These are phyloP conservation scores for Eupithecia insigniata DNA, from an alignment of 2,888 invertebrate species.

Conservation along the genomic window DNA sequence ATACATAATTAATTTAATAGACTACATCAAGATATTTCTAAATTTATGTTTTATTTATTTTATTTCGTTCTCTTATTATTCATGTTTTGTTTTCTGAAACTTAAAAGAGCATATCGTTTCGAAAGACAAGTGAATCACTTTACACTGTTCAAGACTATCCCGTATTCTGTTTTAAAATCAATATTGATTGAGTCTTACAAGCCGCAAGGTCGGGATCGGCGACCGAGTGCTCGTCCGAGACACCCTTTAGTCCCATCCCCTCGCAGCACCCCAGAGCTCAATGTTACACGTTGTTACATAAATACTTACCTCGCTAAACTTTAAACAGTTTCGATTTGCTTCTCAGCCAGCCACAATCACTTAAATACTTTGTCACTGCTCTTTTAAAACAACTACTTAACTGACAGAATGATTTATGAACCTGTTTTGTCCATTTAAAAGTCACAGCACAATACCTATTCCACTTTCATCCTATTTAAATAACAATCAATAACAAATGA, in stretches of 20 bases:
- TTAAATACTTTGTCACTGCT: conserved; percentile 16
- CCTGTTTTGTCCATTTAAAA: conserved; percentile 12
- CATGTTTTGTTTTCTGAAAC: neutral
- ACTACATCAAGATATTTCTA: neutral
- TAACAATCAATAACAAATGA: conserved; percentile 11
- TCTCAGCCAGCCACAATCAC: conserved; percentile 58
- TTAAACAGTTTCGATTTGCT: conserved; percentile 69
- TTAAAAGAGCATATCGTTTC: neutral
- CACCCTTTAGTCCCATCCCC: conserved; percentile 68
- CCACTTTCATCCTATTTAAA: conserved; percentile 2
- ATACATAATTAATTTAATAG: neutral
- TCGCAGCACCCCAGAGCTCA: conserved; percentile 64
- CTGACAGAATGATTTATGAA: conserved; percentile 4
- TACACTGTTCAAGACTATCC: conserved; percentile 41
- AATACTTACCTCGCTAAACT: conserved; percentile 74
- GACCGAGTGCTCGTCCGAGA: conserved; percentile 59
- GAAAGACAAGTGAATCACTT: neutral
- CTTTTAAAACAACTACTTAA: neutral
- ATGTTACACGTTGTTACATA: conserved; percentile 75
- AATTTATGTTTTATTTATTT: neutral
- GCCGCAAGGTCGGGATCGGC: conserved; percentile 59
- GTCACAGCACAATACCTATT: neutral
- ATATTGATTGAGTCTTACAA: conserved; percentile 63
- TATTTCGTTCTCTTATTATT: neutral
- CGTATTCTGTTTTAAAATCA: conserved; percentile 60